Base-by-base conservation (phyloP, 2,888 invertebrate genomes). In the Hedya salicella region DNA sequence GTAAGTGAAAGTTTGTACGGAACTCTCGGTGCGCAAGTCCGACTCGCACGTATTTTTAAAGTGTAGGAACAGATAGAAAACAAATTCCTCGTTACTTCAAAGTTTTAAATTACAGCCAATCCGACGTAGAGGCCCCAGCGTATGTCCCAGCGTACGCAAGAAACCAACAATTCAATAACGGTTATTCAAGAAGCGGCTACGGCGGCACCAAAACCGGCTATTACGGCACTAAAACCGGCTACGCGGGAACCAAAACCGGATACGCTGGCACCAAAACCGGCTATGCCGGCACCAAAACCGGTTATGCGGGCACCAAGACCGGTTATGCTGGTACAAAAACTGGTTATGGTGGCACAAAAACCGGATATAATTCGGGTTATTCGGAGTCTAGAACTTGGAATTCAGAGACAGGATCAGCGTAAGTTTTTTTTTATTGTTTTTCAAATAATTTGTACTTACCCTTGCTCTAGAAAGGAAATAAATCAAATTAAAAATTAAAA, bases 121-220 rank as follows among this genome's bases (percentile, higher is more conserved):
- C 89, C 1, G 91, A 91, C 67, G 90, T 90, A 0, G 78, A 85
- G 71, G 89, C 91, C 0, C 90, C 91, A 0, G 72, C 79, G 0
- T 91, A 92, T 71, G 72, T 82, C 11, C 91, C 91, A 0, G 39
- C 87, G 0, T 85, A 89, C 68, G 67, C 83, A 54, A 85, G 75
- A 65, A 83, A 81, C 46, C 73, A 68, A 57, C 66, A 64, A 21
- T 52, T 52, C 40, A 30, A 14, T 11, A 44, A 52, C 42, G 44
- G 48, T 16, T 62, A 62, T 21, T 11, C 49, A 1, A 46, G 46
- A 14, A 50, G 17, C 32, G 61, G 61, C 4, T 60, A 60, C 39
- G 30, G 30, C 56, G 52, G 52, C 30, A 52, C 61, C 14, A 56
- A 49, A 25, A 63, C 32, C n/a, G 63, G 56, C 0, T 63, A 63